Evolutionary conservation across 2,888 invertebrate genomes (phyloP), one percentile per base, ranked within the genome.

Genomic region (Parasteatoda lunata): DNA sequence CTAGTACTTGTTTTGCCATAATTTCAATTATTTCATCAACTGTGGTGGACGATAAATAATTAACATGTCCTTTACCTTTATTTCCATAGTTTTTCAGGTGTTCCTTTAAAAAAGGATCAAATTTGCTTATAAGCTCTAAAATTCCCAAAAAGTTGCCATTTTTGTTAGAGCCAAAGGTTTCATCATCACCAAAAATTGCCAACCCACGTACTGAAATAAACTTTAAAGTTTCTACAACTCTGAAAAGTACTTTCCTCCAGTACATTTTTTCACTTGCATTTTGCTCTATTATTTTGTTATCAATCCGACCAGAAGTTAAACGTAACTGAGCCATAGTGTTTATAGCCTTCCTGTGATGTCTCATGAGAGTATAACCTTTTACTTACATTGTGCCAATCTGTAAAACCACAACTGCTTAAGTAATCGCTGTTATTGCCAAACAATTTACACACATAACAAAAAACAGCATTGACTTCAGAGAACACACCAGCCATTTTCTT

Each of bases 21-120:
- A n/a, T n/a, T 5, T 15, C 5, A 7, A 64, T 64, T 64, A 64
- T 5, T 5, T 15, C 69, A 75, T 47, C 59, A 48, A 65, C 77
- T 13, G n/a, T 47, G 13, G 51, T 45, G 6, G 47, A 15, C n/a
- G 51, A 30, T 65, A 47, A 66, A 13, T 65, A 84, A 91, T 77
- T 91, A 47, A 5, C 65, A 15, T 47, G 11, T n/a, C 7, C 0
- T 9, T 52, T 30, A 51, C 66, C 13, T 79, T 48, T 65, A 82
- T 82, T 47, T 11, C 48, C n/a, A 48, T 30, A 13, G 89, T 89
- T 88, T 66, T 84, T 89, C 81, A 91, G 88, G 81, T 91, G 89
- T 89, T 91, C 71, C 68, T 90, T 84, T 89, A 90, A 90, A 89
- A 91, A 91, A 51, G 90, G 90, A 66, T 88, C 77, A 76, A 90